These are phyloP conservation scores for Apamea sordens DNA, from an alignment of 2,888 invertebrate genomes.

Conservation along the genomic window DNA sequence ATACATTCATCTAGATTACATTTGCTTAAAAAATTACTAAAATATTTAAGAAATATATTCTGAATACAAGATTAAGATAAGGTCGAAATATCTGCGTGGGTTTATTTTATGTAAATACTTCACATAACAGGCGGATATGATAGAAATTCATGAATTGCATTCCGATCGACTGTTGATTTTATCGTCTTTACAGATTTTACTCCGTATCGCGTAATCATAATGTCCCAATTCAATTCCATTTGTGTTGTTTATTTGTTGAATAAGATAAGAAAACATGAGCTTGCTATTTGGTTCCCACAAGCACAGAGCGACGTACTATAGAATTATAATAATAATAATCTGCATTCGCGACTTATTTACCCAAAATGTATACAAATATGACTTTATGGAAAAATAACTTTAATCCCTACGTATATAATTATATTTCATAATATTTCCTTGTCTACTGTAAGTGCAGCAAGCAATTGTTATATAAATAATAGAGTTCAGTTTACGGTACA, in stretches of 20 bases:
- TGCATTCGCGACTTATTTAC: too few relatives aligned
- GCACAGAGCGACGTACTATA: neutral
- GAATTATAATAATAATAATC: neutral
- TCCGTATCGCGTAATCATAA: constrained; percentile 38
- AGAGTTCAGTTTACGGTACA: too few relatives aligned
- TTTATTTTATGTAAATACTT: constrained; percentile 37
- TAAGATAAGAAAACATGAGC: constrained; percentile 34
- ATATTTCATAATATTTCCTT: too few relatives aligned
- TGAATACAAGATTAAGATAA: constrained; percentile 3
- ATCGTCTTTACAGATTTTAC: constrained; percentile 21
- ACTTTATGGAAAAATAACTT: too few relatives aligned
- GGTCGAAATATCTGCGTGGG: constrained; percentile 7
- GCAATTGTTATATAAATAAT: too few relatives aligned
- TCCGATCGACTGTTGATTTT: constrained; percentile 23
- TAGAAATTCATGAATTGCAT: constrained; percentile 32
- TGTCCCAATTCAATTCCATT: constrained; percentile 23
- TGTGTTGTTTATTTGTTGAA: constrained; percentile 20
- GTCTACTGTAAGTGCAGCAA: too few relatives aligned
- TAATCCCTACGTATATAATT: too few relatives aligned
- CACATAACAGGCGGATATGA: constrained; percentile 9
- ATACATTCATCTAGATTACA: neutral
- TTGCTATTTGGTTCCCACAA: constrained; percentile 22
- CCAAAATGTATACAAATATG: too few relatives aligned
- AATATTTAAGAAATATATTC: constrained; percentile 8
- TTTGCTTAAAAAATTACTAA: neutral